phyloP scores from a whole-genome alignment of 1,140 invertebrate species.

The Drosophila sp. region DNA sequence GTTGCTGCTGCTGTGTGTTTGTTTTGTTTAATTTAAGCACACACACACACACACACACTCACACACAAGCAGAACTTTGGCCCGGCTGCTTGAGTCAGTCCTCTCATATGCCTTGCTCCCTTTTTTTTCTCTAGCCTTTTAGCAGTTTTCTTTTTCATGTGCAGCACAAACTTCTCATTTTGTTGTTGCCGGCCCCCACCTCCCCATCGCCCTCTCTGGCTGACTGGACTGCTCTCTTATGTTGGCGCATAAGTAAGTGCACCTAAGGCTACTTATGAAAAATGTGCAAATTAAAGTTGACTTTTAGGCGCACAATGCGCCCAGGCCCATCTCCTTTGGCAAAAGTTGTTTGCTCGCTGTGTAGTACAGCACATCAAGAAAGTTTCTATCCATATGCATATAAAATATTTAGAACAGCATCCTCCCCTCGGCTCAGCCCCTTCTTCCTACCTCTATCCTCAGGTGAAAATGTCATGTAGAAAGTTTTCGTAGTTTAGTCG shows the following conservation, averaged over 20 bases:
- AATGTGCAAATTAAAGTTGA: conserved; percentile 82
- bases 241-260: conserved; percentile 79
- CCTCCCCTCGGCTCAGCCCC: not conserved
- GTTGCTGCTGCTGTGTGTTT: conserved; percentile 27
- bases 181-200: conserved; percentile 13
- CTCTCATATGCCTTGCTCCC: conserved; percentile 41
- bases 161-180: conserved; percentile 39
- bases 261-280: conserved; percentile 82
- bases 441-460: conserved; percentile 26
- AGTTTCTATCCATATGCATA: conserved; percentile 41
- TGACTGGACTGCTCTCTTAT: conserved; percentile 62
- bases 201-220: conserved; percentile 11
- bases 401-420: conserved; percentile 49
- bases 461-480: conserved; percentile 67
- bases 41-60: not conserved
- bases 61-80: conserved; percentile 42
- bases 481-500: conserved; percentile 53
- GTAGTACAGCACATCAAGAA: conserved; percentile 46
- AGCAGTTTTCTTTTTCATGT: conserved; percentile 62
- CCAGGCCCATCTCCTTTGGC: not conserved
- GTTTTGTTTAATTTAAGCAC: conserved; percentile 54
- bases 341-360: conserved; percentile 24
- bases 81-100: conserved; percentile 59
- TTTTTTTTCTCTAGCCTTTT: conserved; percentile 35
- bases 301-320: conserved; percentile 66